A percentile compares a stretch with the other conserved stretches of the same genome.
phyloP scores from a whole-genome alignment of 2,888 invertebrate species.

The Disparrhopalites patrizii region DNA sequence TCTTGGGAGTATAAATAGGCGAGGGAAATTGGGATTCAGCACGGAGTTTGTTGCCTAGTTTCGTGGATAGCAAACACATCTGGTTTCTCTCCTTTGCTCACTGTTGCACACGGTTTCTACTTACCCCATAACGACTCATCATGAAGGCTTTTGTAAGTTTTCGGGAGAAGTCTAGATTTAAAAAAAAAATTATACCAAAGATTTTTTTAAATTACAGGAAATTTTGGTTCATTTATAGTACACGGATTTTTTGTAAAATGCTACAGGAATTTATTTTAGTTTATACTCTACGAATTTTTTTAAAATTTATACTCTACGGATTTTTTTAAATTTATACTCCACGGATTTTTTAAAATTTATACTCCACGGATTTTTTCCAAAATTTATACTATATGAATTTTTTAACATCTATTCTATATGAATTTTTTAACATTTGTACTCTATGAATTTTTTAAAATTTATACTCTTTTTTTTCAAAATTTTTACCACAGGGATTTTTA shows the following conservation, averaged over 20 bases:
- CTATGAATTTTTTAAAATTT: neutral
- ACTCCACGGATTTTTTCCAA: neutral
- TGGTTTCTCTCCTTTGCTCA: neutral
- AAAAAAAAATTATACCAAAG: no score
- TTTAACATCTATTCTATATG: neutral
- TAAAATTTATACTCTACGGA: neutral
- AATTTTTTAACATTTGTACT: neutral
- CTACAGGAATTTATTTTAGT: no score
- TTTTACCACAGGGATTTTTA: neutral
- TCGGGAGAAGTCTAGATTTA: no score
- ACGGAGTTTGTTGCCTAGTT: slow-evolving; percentile 18
- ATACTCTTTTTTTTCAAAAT: neutral
- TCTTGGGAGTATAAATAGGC: slow-evolving; percentile 14
- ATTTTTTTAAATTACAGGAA: no score
- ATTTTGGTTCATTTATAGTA: no score
- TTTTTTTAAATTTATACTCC: neutral
- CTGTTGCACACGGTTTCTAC: no score
- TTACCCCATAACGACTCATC: neutral
- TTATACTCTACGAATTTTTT: neutral
- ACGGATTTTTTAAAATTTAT: neutral
- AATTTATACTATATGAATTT: neutral
- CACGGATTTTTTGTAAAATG: no score
- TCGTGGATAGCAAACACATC: slow-evolving; percentile 3
- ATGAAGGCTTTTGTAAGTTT: slow-evolving; percentile 28
- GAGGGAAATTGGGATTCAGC: neutral